Conservation (phyloP, 1,140 invertebrate species). For the Luehdorfia chinensis region DNA sequence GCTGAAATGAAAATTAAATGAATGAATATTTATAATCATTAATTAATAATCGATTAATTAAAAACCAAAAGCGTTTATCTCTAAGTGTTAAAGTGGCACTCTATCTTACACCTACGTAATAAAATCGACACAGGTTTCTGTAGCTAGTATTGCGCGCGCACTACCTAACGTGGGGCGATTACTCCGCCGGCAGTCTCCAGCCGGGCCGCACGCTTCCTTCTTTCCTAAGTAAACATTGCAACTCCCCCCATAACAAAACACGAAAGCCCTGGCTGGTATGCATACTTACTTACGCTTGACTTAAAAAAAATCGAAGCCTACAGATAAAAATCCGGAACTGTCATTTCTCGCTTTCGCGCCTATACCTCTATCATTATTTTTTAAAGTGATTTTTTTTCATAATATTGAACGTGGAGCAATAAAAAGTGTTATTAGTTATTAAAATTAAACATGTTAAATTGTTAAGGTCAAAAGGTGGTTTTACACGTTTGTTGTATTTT, state of each 20-base stretch:
- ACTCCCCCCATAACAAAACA: slow-evolving; percentile 53
- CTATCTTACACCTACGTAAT: slow-evolving; percentile 63
- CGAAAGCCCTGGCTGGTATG: slow-evolving; percentile 59
- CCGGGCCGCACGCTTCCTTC: slow-evolving; percentile 55
- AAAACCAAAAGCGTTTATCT: slow-evolving; percentile 35
- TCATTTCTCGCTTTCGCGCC: slow-evolving; percentile 45
- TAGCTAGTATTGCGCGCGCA: slow-evolving; percentile 54
- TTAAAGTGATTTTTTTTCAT: slow-evolving; percentile 23
- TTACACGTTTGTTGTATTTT: slow-evolving; percentile 29
- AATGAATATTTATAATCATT: too few relatives aligned
- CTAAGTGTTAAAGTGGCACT: slow-evolving; percentile 32
- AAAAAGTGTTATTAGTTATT: slow-evolving; percentile 51
- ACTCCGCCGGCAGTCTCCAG: slow-evolving; percentile 64
- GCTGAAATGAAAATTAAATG: not conserved
- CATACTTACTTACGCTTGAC: slow-evolving; percentile 29
- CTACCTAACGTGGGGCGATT: slow-evolving; percentile 32
- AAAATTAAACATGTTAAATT: slow-evolving; percentile 16
- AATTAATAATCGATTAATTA: slow-evolving; percentile 36
- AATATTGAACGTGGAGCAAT: slow-evolving; percentile 50
- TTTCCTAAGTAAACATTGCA: slow-evolving; percentile 54
- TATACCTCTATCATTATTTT: slow-evolving; percentile 39
- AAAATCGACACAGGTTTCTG: slow-evolving; percentile 62
- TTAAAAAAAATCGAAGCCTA: slow-evolving; percentile 25
- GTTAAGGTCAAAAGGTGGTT: slow-evolving; percentile 39
- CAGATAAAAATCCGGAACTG: slow-evolving; percentile 20